Percentiles rank a stretch among this genome's conserved stretches.
Conservation (phyloP, 2,113 vertebrate genomes). For the Menura novaehollandiae region DNA sequence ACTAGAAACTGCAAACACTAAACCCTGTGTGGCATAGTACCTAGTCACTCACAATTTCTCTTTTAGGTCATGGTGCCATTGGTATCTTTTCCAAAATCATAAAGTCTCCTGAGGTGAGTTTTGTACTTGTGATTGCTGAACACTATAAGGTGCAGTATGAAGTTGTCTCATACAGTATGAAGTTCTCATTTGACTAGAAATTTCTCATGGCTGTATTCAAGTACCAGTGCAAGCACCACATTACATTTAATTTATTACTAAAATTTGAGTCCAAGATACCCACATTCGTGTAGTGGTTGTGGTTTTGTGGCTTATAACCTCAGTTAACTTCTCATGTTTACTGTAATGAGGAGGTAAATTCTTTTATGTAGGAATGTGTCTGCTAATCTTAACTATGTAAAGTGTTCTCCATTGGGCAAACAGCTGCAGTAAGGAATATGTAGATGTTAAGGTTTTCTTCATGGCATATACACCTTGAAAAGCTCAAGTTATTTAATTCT, state of each 20-base stretch:
- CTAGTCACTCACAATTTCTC: background rate
- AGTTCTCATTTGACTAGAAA: background rate
- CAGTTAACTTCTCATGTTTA: background rate
- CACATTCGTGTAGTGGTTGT: background rate
- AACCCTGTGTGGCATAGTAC: background rate
- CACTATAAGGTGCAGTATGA: background rate
- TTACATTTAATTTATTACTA: background rate
- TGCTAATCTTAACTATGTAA: constrained; percentile 4
- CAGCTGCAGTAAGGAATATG: background rate
- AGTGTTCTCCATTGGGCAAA: background rate
- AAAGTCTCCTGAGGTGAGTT: background rate
- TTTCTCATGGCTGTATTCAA: background rate
- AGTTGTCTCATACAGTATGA: background rate
- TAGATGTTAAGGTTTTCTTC: background rate
- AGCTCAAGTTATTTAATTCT: background rate
- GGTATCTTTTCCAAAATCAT: background rate
- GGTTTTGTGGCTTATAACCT: constrained; percentile 31
- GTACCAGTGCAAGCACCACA: background rate
- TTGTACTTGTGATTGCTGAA: background rate
- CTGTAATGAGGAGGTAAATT: background rate
- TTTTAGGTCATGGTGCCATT: background rate
- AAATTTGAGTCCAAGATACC: background rate
- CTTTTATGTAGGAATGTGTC: constrained; percentile 18
- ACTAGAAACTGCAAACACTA: background rate
- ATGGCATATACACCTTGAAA: background rate